Evolutionary conservation across 2,113 vertebrate species (phyloP), one percentile per base, ranked within the genome.

Genomic region (Pachyramphus minor): DNA sequence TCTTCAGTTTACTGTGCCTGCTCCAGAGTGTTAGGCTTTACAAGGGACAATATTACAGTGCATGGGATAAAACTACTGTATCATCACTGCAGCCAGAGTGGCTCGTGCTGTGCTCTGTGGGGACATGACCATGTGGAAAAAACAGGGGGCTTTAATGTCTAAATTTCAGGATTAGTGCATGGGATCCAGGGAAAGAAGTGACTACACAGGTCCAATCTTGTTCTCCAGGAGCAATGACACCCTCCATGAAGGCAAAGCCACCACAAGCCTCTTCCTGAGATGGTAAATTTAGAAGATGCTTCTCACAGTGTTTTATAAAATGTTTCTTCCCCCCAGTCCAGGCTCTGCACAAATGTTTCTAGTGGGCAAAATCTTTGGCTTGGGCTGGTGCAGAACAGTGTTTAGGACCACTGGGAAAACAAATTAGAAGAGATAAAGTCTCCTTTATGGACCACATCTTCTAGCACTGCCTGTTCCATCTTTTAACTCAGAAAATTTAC

Each of bases 1-100:
- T 93, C 47, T 80, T 14, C 27, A 20, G 86, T 94, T 96, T 95
- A 62, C 72, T 92, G 50, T 68, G 86, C 67, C 89, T 96, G 24
- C 90, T 87, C 21, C 35, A 60, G 89, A 80, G 73, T 11, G 87
- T 90, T 75, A 53, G 2, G 33, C 80, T 94, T 95, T 93, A 85
- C 63, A 85, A 89, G 93, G 83, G 58, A 50, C 68, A 33, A 18
- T 41, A 52, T 86, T 76, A 14, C 87, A 90, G 95, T 44, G 42
- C 52, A 9, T 41, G 91, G 49, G 84, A 63, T 93, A 84, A 92
- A 95, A 56, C 22, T 82, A 56, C 88, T 86, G 84, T 33, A 8
- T 62, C 74, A 45, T 66, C 35, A 7, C 49, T 25, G 2, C 60
- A 81, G 90, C 64, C 79, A 22, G 44, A 60, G 59, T 4, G 63